These are phyloP conservation scores for Neoscelio sp. DNA, from an alignment of 2,888 invertebrate species.

Conservation along the genomic window DNA sequence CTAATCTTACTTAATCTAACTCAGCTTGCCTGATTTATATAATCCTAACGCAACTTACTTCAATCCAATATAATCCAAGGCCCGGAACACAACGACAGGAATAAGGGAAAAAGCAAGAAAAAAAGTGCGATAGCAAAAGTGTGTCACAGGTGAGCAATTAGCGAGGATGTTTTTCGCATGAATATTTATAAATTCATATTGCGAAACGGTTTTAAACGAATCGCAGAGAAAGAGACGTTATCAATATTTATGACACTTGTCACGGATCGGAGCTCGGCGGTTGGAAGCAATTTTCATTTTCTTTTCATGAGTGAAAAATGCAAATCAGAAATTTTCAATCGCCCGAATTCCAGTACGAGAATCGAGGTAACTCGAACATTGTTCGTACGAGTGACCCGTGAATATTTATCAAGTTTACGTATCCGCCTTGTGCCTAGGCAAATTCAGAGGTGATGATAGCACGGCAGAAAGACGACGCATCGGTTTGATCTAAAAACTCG, in stretches of 20 bases:
- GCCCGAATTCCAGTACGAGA: conserved; percentile 51
- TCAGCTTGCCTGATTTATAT: too few relatives aligned
- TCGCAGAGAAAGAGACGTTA: conserved; percentile 22
- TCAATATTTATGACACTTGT: conserved; percentile 64
- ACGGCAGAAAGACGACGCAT: conserved; percentile 11
- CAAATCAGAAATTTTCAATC: conserved; percentile 64
- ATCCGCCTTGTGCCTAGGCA: conserved; percentile 51
- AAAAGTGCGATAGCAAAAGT: too few relatives aligned
- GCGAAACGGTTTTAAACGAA: conserved; percentile 6
- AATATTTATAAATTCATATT: conserved; percentile 53
- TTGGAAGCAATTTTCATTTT: conserved; percentile 60
- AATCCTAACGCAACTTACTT: too few relatives aligned
- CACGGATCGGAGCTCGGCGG: conserved; percentile 48
- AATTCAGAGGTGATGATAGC: conserved; percentile 32
- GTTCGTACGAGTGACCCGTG: conserved; percentile 64
- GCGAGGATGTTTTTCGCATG: conserved; percentile 36
- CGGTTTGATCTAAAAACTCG: conserved; percentile 22
- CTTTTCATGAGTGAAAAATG: conserved; percentile 52
- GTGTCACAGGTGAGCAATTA: conserved; percentile 53
- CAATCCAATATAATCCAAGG: too few relatives aligned
- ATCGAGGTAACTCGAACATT: conserved; percentile 66
- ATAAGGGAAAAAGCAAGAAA: too few relatives aligned
- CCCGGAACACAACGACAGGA: too few relatives aligned
- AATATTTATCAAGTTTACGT: conserved; percentile 73
- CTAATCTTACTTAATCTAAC: too few relatives aligned